Evolutionary conservation across 1,140 invertebrate species (phyloP), one percentile per base, ranked within the genome.

Genomic region (Drosophila asahinai): DNA sequence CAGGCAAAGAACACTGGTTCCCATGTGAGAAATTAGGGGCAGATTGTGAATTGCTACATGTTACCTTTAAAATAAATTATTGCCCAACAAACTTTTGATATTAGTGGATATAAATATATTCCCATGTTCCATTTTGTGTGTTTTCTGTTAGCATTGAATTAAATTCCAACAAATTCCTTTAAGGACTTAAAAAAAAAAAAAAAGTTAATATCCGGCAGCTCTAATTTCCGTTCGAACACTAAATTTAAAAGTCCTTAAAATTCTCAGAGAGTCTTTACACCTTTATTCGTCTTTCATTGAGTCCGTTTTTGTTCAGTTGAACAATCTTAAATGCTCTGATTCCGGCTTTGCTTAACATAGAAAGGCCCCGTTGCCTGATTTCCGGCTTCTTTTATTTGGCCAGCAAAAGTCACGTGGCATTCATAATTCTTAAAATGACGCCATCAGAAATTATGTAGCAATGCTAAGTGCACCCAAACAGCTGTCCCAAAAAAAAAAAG

Each of bases 381-480:
- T 42, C 48, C 40, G 33, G 52, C 15, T 25, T 30, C 65, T 67
- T 77, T 70, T 89, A 75, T 87, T 87, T 87, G 73, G 58, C 81
- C 81, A 78, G 66, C 58, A 82, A 82, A 86, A 91, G 91, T 92
- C 91, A 92, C 91, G 91, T 92, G 91, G 91, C 91, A 89, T 92
- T 92, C 91, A 92, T 92, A 92, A 92, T 92, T 92, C 91, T 92
- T 92, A 92, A 84, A 92, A 92, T 80, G 86, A 77, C 86, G 91
- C 84, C 77, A 87, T 80, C 84, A 84, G 66, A 87, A 89, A 87
- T 87, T 83, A 87, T 87, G 84, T 87, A 83, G 84, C 84, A 89
- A 84, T 89, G 84, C 86, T 87, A 87, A 87, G 84, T 87, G 84
- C 84, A 87, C 86, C 81, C 84, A 80, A 83, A 80, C 77, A 86